These are phyloP conservation scores for Anguilla marmorata DNA, from an alignment of 2,797 vertebrate species.

Conservation along the genomic window DNA sequence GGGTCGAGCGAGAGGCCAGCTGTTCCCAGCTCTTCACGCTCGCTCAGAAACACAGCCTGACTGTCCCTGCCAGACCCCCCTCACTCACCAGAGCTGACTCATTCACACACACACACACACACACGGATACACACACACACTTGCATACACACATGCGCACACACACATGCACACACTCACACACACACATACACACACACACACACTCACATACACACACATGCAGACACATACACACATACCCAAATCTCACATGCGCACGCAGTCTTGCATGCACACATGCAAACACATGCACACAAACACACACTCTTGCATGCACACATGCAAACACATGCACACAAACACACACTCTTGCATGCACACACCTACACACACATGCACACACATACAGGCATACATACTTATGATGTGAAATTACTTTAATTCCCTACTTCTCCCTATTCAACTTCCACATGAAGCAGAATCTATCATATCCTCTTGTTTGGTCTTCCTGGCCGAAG, in stretches of 20 bases:
- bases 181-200: constrained; percentile 16
- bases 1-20: constrained; percentile 31
- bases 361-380: not conserved
- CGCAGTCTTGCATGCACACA: not conserved
- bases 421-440: not conserved
- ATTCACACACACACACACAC: constrained; percentile 18
- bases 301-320: not conserved
- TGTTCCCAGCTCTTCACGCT: constrained; percentile 35
- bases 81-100: constrained; percentile 2
- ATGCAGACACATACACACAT: no score
- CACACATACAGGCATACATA: not conserved
- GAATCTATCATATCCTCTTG: not conserved
- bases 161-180: not conserved
- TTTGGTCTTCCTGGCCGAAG: not conserved
- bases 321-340: not conserved
- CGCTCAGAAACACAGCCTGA: constrained; percentile 1
- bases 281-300: not conserved
- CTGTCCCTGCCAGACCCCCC: not conserved
- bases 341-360: not conserved
- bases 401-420: not conserved
- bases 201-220: not conserved
- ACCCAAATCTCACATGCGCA: no score
- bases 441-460: not conserved
- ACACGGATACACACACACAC: not conserved
- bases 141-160: not conserved